phyloP scores from a whole-genome alignment of 2,797 vertebrate species.

The Hephaestus fuliginosus region DNA sequence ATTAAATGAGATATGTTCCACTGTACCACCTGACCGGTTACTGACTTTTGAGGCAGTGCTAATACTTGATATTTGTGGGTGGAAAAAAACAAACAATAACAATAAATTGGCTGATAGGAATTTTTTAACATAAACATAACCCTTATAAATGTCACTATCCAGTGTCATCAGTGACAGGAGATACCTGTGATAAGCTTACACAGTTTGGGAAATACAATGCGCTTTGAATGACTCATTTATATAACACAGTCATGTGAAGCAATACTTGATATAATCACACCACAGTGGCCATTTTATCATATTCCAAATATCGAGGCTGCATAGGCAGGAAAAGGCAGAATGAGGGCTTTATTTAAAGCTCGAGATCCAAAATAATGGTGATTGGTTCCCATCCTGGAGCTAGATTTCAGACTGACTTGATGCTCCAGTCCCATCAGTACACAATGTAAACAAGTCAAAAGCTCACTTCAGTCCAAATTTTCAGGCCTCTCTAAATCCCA shows the following conservation, averaged over 20 bases:
- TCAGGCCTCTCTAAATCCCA: not conserved
- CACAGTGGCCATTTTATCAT: not conserved
- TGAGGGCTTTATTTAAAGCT: not conserved
- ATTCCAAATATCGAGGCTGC: not conserved
- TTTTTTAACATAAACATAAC: too few relatives aligned
- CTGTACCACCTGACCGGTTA: not conserved
- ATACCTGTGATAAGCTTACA: not conserved
- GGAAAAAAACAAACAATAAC: not conserved
- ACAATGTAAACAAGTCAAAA: not conserved
- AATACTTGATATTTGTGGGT: not conserved
- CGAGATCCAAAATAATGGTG: not conserved
- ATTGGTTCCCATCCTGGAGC: not conserved
- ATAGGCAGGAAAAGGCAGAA: not conserved
- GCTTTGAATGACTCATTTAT: not conserved
- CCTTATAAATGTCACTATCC: not conserved
- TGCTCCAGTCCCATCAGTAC: not conserved
- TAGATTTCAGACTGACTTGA: not conserved
- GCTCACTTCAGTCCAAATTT: not conserved
- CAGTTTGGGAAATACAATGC: not conserved
- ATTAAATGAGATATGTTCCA: not conserved
- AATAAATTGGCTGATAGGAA: too few relatives aligned
- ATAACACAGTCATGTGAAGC: not conserved
- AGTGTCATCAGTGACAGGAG: not conserved
- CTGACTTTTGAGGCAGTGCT: too few relatives aligned
- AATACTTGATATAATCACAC: not conserved